Evolutionary conservation across 2,113 vertebrate genomes (phyloP), one percentile per base, ranked within the genome.

Genomic region (Naja naja): DNA sequence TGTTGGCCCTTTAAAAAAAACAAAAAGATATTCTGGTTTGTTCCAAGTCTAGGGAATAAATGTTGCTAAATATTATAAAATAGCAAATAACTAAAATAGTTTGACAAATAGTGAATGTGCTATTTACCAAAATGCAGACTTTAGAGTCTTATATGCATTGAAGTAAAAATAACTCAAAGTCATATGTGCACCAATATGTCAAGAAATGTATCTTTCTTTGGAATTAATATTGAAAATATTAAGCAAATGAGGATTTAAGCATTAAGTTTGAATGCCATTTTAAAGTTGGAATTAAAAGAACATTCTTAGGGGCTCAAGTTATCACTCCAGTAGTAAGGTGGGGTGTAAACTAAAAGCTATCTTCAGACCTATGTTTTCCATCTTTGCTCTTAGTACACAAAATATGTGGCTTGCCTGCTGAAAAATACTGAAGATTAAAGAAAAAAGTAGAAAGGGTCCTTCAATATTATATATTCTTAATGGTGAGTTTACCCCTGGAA

Each of bases 81-180:
- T 43, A 56, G 58, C 27, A 95, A 53, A n/a, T 0, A 55, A 85
- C 91, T 60, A 9, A 92, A 55, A 89, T 85, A 94, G 87, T 47
- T 92, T 3, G 56, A 74, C 4, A 22, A 87, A 53, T 88, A 0
- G 0, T 92, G 52, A 25, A 53, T 25, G 4, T 88, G 91, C 25
- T 49, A 91, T 20, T 85, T 43, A 49, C 0, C 52, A 85, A 54
- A 91, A 91, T 89, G 25, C 91, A 90, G 85, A 64, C 91, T 93
- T 12, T 27, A 5, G 14, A 52, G n/a, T 91, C 14, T 23, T 20
- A 43, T 91, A 89, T 85, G 20, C 34, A 22, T 4, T 85, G 30
- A n/a, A 52, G 54, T 88, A 85, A 20, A 89, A 52, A 89, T 91
- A 39, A 11, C 93, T 89, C 25, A 39, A 55, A 49, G 1, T 54